These are phyloP conservation scores for Carassius auratus DNA, from an alignment of 2,113 vertebrate species.

Conservation along the genomic window DNA sequence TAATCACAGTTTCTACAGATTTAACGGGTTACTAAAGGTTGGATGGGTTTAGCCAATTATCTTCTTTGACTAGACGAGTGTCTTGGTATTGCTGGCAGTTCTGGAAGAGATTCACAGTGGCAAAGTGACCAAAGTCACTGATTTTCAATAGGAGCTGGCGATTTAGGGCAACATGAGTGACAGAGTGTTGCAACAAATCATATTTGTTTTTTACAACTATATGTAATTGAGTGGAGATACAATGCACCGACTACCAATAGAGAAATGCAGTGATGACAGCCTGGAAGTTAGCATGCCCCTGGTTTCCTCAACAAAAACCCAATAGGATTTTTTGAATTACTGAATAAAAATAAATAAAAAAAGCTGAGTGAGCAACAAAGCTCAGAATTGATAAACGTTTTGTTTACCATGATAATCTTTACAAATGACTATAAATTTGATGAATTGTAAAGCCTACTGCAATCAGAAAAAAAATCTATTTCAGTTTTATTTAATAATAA, in stretches of 20 bases:
- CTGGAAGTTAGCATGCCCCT: not conserved
- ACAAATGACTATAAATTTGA: not conserved
- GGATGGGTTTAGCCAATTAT: slow-evolving; percentile 24
- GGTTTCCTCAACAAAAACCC: not conserved
- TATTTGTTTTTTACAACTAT: not conserved
- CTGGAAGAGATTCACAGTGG: not conserved
- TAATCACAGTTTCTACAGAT: slow-evolving; percentile 33
- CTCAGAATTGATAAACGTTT: not conserved
- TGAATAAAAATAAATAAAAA: not conserved
- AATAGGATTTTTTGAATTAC: not conserved
- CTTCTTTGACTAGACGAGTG: slow-evolving; percentile 4
- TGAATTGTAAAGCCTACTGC: not conserved
- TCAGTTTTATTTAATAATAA: too few relatives aligned
- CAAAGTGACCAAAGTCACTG: not conserved
- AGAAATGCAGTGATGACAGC: not conserved
- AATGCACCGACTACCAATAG: not conserved
- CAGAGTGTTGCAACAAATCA: not conserved
- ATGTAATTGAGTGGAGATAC: not conserved
- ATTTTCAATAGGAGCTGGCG: not conserved
- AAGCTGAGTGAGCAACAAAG: not conserved
- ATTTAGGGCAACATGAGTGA: not conserved
- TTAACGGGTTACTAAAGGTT: not conserved
- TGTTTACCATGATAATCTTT: not conserved
- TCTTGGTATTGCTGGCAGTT: slow-evolving; percentile 24
- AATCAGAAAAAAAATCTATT: not conserved